These are phyloP conservation scores for Calidris pygmaea DNA, from an alignment of 2,113 vertebrate genomes.

Conservation along the genomic window DNA sequence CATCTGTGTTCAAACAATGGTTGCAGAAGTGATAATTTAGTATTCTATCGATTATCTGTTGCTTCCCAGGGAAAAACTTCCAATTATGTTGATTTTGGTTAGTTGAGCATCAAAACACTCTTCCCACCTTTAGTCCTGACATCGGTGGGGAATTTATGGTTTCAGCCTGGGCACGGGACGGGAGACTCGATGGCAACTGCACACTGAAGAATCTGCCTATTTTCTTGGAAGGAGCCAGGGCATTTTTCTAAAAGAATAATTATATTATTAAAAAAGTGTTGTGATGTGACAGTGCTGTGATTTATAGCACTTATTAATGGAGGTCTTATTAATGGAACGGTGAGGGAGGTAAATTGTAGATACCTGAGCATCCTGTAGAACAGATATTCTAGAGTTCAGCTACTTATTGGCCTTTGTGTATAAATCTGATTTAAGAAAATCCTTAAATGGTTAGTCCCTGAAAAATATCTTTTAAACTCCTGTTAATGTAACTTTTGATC, in stretches of 20 bases:
- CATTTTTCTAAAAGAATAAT: not conserved
- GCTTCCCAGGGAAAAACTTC: not conserved
- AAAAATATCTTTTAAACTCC: not conserved
- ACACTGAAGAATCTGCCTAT: fast-evolving
- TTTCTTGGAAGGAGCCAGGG: not conserved
- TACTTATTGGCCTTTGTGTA: not conserved
- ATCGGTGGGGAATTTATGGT: not conserved
- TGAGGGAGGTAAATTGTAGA: not conserved
- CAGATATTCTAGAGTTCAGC: not conserved
- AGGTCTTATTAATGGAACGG: not conserved
- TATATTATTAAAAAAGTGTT: not conserved
- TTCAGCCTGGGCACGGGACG: fast-evolving
- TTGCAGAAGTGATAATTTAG: not conserved
- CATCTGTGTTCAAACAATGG: not conserved
- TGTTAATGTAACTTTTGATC: not conserved
- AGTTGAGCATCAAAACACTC: not conserved
- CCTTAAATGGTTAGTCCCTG: not conserved
- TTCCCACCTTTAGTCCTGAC: not conserved
- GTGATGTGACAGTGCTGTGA: not conserved
- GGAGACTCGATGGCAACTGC: not conserved
- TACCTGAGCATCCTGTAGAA: not conserved
- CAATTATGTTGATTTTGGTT: not conserved
- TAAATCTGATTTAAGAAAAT: not conserved
- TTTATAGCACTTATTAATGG: too few relatives aligned
- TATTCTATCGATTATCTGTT: not conserved